Percentiles rank a stretch among this genome's conserved stretches.
Conservation (phyloP, 2,888 invertebrate species). For the Muschampia plurimacula region DNA sequence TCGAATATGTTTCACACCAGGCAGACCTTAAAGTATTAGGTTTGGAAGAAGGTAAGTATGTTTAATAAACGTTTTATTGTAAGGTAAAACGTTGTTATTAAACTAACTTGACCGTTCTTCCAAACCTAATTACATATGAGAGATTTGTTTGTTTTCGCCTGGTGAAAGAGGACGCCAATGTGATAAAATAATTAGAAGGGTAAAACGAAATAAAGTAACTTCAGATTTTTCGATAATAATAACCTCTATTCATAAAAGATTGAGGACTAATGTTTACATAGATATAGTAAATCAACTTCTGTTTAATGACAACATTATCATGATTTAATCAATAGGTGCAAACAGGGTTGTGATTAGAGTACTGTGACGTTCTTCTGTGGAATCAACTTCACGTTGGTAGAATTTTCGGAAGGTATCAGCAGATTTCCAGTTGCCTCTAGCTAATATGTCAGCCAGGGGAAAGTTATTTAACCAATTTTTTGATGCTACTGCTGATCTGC, state of each 20-base stretch:
- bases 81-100: neutral
- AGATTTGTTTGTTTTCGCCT: conserved; percentile 18
- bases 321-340: neutral
- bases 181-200: neutral
- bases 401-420: neutral
- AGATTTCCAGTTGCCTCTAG: neutral
- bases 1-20: neutral
- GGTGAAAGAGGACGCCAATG: conserved; percentile 12
- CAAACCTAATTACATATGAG: conserved; percentile 8
- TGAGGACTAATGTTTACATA: neutral
- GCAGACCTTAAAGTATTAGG: conserved; percentile 1
- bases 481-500: neutral
- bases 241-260: no score
- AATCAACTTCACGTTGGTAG: conserved; percentile 1
- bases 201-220: no score
- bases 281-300: neutral
- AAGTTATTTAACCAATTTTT: neutral
- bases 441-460: neutral
- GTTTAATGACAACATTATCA: neutral
- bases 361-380: neutral
- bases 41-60: conserved; percentile 8
- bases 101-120: conserved; percentile 17
- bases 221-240: no score
- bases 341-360: neutral
- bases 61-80: conserved; percentile 6